Evolutionary conservation across 2,888 invertebrate species (phyloP).

Genomic region (Dugesia japonica): DNA sequence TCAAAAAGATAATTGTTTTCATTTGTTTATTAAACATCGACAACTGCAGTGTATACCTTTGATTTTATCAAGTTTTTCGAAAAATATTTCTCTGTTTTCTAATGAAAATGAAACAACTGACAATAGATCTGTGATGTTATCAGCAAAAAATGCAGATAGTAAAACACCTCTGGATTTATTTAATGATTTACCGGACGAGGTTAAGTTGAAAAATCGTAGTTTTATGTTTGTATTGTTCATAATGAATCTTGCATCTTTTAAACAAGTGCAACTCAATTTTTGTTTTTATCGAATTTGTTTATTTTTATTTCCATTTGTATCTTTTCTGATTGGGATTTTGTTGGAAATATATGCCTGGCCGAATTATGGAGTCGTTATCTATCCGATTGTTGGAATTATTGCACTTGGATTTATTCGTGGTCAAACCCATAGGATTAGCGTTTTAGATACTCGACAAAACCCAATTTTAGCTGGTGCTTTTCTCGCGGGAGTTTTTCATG

Average conservation of each 20-base stretch:
- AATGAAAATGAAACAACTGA: background rate
- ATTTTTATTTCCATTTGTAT: background rate
- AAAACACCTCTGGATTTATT: background rate
- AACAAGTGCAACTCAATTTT: background rate
- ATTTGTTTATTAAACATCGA: background rate
- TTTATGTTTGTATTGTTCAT: background rate
- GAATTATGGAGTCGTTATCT: background rate
- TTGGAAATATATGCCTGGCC: background rate
- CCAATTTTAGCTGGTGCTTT: slow-evolving; percentile 43
- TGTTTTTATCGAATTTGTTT: background rate
- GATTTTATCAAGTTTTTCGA: background rate
- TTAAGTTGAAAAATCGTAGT: background rate
- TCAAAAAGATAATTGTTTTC: background rate
- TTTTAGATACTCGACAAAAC: slow-evolving; percentile 37
- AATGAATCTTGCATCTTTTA: background rate
- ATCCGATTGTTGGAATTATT: background rate
- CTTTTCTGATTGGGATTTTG: background rate
- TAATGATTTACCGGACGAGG: background rate
- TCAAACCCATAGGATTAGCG: background rate
- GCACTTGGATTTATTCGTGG: background rate
- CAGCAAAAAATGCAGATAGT: background rate
- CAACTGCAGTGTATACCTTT: background rate
- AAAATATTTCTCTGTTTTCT: background rate
- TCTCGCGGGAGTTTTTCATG: slow-evolving; percentile 42
- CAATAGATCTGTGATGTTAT: background rate